Evolutionary conservation across 2,113 vertebrate genomes (phyloP).

Genomic region (Saguinus midas): DNA sequence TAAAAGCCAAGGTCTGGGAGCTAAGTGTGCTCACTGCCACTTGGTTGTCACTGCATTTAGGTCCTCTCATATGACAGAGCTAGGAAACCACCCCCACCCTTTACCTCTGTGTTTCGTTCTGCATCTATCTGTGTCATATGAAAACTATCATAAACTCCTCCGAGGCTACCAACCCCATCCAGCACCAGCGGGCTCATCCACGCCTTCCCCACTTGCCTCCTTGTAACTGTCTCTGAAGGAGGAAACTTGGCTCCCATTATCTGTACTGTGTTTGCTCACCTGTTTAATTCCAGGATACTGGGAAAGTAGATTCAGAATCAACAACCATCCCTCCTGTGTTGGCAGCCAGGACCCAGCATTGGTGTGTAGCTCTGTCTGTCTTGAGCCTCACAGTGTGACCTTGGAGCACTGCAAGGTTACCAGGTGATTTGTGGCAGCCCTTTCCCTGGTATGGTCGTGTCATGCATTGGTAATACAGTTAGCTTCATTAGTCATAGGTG

Average conservation of each 20-base stretch:
- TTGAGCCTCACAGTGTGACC: rapidly evolving
- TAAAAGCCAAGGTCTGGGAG: not conserved
- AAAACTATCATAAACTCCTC: not conserved
- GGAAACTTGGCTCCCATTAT: not conserved
- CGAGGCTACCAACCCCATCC: not conserved
- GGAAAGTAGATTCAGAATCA: not conserved
- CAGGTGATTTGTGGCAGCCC: not conserved
- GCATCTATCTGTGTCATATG: not conserved
- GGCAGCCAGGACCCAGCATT: not conserved
- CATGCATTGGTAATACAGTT: not conserved
- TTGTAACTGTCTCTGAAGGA: not conserved
- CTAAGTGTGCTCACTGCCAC: not conserved
- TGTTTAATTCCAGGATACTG: not conserved
- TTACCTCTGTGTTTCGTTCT: not conserved
- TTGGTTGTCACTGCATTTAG: not conserved
- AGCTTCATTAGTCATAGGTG: not conserved
- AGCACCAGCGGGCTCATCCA: not conserved
- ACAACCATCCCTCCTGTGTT: not conserved
- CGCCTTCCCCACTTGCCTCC: not conserved
- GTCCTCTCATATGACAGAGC: not conserved
- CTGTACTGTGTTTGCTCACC: not conserved
- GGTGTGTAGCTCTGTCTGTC: not conserved
- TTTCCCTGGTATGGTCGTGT: not conserved
- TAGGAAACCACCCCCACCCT: not conserved
- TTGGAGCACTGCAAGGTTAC: not conserved